Base-by-base conservation (phyloP, 2,113 vertebrate genomes). In the Sylvia atricapilla region DNA sequence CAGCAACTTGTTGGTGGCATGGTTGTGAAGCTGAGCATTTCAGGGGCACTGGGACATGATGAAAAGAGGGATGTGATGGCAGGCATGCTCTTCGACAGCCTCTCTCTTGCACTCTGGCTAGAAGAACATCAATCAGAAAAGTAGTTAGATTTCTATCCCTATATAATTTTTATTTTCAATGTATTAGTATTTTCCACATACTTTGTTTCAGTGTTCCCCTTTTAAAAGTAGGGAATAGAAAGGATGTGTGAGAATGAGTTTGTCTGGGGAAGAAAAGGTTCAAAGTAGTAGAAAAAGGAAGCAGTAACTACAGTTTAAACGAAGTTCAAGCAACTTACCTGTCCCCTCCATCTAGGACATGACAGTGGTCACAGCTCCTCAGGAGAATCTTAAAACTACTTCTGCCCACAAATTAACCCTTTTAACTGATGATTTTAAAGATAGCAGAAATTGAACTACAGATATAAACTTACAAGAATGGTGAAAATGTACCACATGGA, bases 81-180 rank as follows among this genome's bases (percentile, higher is more conserved):
- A 89, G 44, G 8, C 12, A 13, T 49, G 13, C 10, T 49, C 23
- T 60, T 37, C 2, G 2, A 70, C n/a, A 92, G 30, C 10, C 19
- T n/a, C 41, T 77, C 23, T 46, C 70, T 49, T 39, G 10, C 13
- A 41, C 2, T 64, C 43, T 41, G 43, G 7, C 16, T 28, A 69
- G 37, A 91, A 87, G 44, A 28, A 49, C 7, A 50, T 18, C 15
- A 76, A 44, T 18, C 20, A 82, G 24, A 63, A 55, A 82, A 70
- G 55, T 7, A 55, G 13, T 18, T 62, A 25, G 6, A 12, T 52
- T 79, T 44, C 46, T 31, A 62, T 16, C 6, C 15, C 15, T 53
- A 1, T n/a, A 4, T n/a, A 0, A 28, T 41, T 82, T 67, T 66
- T 37, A 30, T 28, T 53, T 43, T 25, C 19, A 46, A 3, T 22